Conservation (phyloP, 2,113 vertebrate species). For the Sisor rabdophorus region DNA sequence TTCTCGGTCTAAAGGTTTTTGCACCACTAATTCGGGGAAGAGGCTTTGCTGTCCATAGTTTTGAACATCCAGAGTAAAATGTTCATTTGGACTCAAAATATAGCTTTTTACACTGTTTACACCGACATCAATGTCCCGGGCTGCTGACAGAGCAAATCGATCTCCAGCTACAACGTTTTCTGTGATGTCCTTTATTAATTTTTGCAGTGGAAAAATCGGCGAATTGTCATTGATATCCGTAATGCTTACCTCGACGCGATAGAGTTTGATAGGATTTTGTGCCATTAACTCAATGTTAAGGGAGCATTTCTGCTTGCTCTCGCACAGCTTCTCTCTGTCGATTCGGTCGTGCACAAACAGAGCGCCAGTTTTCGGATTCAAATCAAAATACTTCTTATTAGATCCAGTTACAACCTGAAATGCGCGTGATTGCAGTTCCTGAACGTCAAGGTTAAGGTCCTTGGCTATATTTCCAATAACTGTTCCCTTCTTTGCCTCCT, state of each 20-base stretch:
- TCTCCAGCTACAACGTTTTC: constrained; percentile 61
- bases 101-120: constrained; percentile 63
- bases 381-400: constrained; percentile 59
- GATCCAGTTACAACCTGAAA: constrained; percentile 58
- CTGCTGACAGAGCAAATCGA: constrained; percentile 55
- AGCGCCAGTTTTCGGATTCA: constrained; percentile 61
- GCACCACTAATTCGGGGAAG: constrained; percentile 52
- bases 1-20: constrained; percentile 58
- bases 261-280: constrained; percentile 61
- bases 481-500: constrained; percentile 68
- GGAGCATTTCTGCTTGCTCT: constrained; percentile 57
- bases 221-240: constrained; percentile 70
- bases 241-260: constrained; percentile 66
- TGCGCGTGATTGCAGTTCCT: constrained; percentile 55
- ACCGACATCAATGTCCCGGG: constrained; percentile 63
- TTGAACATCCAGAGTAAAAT: constrained; percentile 65
- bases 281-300: constrained; percentile 63
- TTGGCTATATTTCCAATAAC: constrained; percentile 68
- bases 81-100: constrained; percentile 62
- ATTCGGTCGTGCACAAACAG: constrained; percentile 64
- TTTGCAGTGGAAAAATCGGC: constrained; percentile 57
- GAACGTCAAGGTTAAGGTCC: constrained; percentile 64
- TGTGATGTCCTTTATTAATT: constrained; percentile 46
- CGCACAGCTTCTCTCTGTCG: constrained; percentile 69
- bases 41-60: constrained; percentile 46